Conservation (phyloP, 2,888 invertebrate species). For the Rotaria macrura region DNA sequence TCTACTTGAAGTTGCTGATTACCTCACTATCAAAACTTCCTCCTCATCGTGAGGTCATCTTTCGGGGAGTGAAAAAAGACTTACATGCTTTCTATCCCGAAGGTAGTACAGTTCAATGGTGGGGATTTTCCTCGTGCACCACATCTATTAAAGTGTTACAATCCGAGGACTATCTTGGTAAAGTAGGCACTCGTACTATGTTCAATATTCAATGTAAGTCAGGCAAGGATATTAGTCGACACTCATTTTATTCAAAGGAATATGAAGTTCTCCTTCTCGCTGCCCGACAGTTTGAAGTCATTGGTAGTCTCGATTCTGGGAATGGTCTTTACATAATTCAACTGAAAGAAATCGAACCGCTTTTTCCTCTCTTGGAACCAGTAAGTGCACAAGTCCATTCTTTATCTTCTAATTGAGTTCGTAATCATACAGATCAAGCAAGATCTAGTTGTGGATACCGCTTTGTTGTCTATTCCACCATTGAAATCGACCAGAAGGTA, state of each 20-base stretch:
- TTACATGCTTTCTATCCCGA: neutral
- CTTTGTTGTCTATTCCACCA: too few relatives aligned
- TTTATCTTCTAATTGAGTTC: too few relatives aligned
- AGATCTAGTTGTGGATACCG: too few relatives aligned
- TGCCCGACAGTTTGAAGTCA: neutral
- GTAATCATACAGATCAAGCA: too few relatives aligned
- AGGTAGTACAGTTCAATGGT: neutral
- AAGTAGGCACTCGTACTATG: neutral
- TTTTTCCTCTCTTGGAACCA: neutral
- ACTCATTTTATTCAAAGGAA: neutral
- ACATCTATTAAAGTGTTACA: neutral
- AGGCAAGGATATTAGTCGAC: neutral
- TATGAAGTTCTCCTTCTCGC: neutral
- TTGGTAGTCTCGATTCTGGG: neutral
- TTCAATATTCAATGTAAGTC: neutral
- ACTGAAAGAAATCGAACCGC: neutral
- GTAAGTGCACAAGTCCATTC: too few relatives aligned
- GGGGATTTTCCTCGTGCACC: neutral
- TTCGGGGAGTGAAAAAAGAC: neutral
- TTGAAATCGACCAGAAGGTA: too few relatives aligned
- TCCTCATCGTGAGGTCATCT: neutral
- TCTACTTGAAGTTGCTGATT: neutral
- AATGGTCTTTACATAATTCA: neutral
- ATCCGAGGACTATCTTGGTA: neutral
- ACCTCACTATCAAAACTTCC: neutral